Evolutionary conservation across 2,113 vertebrate genomes (phyloP).

Genomic region (Saccopteryx leptura): DNA sequence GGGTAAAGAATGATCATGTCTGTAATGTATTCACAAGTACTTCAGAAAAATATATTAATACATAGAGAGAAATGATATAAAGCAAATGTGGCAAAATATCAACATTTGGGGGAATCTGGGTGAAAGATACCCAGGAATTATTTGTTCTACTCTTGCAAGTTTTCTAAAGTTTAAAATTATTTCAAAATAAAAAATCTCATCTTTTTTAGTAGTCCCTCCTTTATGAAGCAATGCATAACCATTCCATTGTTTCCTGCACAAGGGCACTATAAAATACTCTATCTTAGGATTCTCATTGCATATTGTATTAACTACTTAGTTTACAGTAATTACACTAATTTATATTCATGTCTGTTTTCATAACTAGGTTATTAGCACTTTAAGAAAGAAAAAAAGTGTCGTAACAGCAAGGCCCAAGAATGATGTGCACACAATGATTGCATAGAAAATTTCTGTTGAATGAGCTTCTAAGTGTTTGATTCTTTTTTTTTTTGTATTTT

Average conservation of each 20-base stretch:
- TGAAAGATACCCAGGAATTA: slow-evolving; percentile 28
- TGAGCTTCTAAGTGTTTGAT: slow-evolving; percentile 15
- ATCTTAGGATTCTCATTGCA: background rate
- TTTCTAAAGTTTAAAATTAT: slow-evolving; percentile 43
- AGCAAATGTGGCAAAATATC: slow-evolving; percentile 46
- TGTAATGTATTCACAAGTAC: slow-evolving; percentile 8
- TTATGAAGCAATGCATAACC: background rate
- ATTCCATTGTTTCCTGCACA: background rate
- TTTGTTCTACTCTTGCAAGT: background rate
- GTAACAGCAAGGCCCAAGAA: slow-evolving; percentile 4
- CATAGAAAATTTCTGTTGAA: background rate
- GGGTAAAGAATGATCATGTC: background rate
- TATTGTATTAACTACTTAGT: slow-evolving; percentile 22
- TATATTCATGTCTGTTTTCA: slow-evolving; percentile 15
- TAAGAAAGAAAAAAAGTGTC: slow-evolving; percentile 22
- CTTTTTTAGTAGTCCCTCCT: background rate
- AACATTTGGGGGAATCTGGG: background rate
- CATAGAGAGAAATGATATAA: background rate
- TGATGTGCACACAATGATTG: background rate
- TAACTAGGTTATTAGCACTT: slow-evolving; percentile 27
- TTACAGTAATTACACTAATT: slow-evolving; percentile 29
- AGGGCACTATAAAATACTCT: background rate
- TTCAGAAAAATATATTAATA: slow-evolving; percentile 27
- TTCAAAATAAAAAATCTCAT: background rate
- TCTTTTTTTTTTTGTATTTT: background rate